Evolutionary conservation across 2,113 vertebrate genomes (phyloP).

Genomic region (Anser brachyrhynchus): DNA sequence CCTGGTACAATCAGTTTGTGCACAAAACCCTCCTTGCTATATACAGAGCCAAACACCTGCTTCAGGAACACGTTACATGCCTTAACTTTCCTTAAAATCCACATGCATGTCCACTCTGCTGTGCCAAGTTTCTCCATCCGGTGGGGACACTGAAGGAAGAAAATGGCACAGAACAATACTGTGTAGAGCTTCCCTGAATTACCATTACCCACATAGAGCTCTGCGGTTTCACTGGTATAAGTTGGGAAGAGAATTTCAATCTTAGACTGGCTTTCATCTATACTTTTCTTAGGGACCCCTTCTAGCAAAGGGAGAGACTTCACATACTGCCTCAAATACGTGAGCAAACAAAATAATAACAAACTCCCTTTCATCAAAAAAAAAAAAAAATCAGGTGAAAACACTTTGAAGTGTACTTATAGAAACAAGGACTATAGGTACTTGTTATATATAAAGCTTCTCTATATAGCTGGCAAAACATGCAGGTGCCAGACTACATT

Average conservation of each 20-base stretch:
- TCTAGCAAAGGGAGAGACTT: neutral
- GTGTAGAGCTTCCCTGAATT: neutral
- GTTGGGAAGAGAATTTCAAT: neutral
- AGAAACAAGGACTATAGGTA: neutral
- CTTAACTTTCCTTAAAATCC: neutral
- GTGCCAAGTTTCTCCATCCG: neutral
- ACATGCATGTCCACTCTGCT: neutral
- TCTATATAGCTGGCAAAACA: neutral
- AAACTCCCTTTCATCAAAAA: neutral
- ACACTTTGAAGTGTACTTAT: neutral
- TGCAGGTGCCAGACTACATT: neutral
- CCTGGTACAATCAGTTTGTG: neutral
- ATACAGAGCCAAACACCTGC: neutral
- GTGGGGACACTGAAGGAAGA: neutral
- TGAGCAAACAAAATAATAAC: neutral
- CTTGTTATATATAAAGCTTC: neutral
- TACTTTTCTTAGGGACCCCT: neutral
- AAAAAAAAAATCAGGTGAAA: neutral
- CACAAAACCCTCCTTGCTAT: neutral
- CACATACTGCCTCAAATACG: neutral
- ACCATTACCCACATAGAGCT: neutral
- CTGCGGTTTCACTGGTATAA: neutral
- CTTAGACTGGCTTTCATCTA: neutral
- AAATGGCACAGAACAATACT: neutral
- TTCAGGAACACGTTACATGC: neutral